Percentiles rank a stretch among this genome's conserved stretches.
These are phyloP conservation scores for Parauchenoglanis punctatus DNA, from an alignment of 2,797 vertebrate species.

Conservation along the genomic window DNA sequence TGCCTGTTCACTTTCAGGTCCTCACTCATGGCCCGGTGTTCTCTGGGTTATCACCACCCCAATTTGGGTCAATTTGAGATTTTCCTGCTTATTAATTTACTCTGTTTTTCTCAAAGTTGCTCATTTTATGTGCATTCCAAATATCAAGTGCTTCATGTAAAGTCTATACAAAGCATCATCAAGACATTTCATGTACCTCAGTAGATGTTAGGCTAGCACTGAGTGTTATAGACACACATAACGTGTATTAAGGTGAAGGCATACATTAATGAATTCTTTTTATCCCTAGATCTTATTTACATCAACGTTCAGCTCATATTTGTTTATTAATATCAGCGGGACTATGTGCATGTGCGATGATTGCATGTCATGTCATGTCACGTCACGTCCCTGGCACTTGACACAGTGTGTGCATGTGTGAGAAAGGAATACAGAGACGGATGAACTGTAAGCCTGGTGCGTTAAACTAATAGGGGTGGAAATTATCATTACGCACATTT, in stretches of 20 bases:
- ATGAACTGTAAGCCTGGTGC: neutral
- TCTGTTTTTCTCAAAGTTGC: neutral
- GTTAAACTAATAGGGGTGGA: neutral
- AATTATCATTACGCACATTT: neutral
- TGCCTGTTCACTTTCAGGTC: neutral
- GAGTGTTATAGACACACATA: neutral
- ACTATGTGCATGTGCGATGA: neutral
- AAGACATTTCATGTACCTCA: slow-evolving; percentile 24
- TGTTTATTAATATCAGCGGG: neutral
- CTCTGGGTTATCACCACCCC: neutral
- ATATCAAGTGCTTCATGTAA: neutral
- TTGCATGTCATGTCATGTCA: neutral
- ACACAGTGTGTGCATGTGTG: neutral
- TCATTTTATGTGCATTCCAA: neutral
- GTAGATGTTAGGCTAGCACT: slow-evolving; percentile 10
- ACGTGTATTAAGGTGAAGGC: neutral
- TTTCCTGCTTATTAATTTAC: neutral
- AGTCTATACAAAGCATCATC: slow-evolving; percentile 14
- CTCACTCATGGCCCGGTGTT: too few relatives aligned
- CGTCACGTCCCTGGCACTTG: neutral
- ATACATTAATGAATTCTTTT: neutral
- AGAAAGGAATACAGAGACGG: neutral
- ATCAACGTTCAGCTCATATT: neutral
- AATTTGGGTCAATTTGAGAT: neutral
- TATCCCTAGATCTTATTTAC: neutral